These are phyloP conservation scores for Drosophila truncata DNA, from an alignment of 1,140 invertebrate species.

Conservation along the genomic window DNA sequence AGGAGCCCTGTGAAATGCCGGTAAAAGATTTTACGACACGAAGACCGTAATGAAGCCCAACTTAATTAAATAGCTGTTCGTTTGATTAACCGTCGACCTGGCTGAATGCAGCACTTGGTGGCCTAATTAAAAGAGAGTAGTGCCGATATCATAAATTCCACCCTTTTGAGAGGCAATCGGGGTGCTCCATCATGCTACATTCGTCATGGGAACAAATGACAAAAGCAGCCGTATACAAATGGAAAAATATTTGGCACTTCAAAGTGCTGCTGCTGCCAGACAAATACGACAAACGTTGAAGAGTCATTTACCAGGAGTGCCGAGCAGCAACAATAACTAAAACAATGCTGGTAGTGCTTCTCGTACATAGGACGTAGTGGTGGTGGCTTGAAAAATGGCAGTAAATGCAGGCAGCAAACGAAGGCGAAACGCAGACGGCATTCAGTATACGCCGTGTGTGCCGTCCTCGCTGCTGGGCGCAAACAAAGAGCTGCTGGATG, in stretches of 20 bases:
- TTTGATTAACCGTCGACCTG: slow-evolving; percentile 61
- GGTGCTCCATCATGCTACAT: slow-evolving; percentile 6
- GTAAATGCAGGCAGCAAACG: slow-evolving; percentile 64
- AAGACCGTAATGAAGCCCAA: slow-evolving; percentile 45
- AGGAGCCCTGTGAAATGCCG: slow-evolving; percentile 7
- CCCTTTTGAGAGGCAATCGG: slow-evolving; percentile 12
- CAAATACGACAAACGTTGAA: slow-evolving; percentile 83
- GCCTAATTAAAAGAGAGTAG: slow-evolving; percentile 60
- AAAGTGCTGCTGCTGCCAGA: slow-evolving; percentile 67
- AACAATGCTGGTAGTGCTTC: slow-evolving; percentile 12
- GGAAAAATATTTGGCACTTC: slow-evolving; percentile 81
- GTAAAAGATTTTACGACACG: slow-evolving; percentile 25
- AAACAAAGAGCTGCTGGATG: slow-evolving; percentile 71
- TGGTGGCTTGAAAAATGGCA: slow-evolving; percentile 68
- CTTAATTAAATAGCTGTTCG: slow-evolving; percentile 75
- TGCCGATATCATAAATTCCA: slow-evolving; percentile 61
- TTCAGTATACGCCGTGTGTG: slow-evolving; percentile 52
- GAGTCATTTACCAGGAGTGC: slow-evolving; percentile 79
- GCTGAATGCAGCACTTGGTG: slow-evolving; percentile 54
- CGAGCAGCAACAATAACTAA: slow-evolving; percentile 32
- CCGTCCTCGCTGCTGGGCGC: slow-evolving; percentile 49
- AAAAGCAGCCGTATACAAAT: slow-evolving; percentile 66
- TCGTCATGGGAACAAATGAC: slow-evolving; percentile 44
- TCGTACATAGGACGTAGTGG: slow-evolving; percentile 23
- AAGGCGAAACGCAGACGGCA: slow-evolving; percentile 63